These are phyloP conservation scores for Cheilosia vulpina DNA, from an alignment of 2,888 invertebrate species.

Conservation along the genomic window DNA sequence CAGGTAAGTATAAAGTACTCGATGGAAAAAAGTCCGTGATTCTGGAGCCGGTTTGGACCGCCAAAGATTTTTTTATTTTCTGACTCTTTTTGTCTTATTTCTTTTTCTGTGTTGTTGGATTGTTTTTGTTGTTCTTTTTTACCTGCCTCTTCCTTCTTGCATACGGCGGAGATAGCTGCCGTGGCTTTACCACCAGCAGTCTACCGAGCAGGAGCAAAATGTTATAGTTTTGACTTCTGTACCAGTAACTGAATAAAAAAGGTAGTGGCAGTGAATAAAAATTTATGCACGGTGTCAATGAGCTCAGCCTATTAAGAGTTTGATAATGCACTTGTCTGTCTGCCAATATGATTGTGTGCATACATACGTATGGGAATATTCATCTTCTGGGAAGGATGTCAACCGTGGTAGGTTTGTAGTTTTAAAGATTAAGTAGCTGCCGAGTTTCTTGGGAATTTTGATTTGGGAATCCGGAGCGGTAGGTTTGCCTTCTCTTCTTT, in stretches of 20 bases:
- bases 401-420: slow-evolving; percentile 65
- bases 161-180: slow-evolving; percentile 54
- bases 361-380: slow-evolving; percentile 30
- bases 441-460: slow-evolving; percentile 50
- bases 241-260: slow-evolving; percentile 75
- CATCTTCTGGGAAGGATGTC: slow-evolving; percentile 63
- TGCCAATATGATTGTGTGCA: slow-evolving; percentile 69
- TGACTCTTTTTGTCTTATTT: slow-evolving; percentile 41
- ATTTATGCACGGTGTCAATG: slow-evolving; percentile 76
- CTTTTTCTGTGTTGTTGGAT: slow-evolving; percentile 44
- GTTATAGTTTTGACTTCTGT: slow-evolving; percentile 76
- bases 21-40: slow-evolving; percentile 63
- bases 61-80: slow-evolving; percentile 70
- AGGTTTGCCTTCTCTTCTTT: slow-evolving; percentile 32
- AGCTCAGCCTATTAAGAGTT: slow-evolving; percentile 75
- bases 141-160: slow-evolving; percentile 57
- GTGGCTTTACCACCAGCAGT: slow-evolving; percentile 71
- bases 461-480: slow-evolving; percentile 7
- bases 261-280: slow-evolving; percentile 75
- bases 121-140: slow-evolving; percentile 42
- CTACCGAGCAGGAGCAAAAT: slow-evolving; percentile 72
- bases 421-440: slow-evolving; percentile 70
- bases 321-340: slow-evolving; percentile 75
- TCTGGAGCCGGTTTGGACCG: slow-evolving; percentile 75
- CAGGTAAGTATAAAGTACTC: slow-evolving; percentile 57